phyloP scores from a whole-genome alignment of 2,797 vertebrate genomes.

The Gallinago stenura region DNA sequence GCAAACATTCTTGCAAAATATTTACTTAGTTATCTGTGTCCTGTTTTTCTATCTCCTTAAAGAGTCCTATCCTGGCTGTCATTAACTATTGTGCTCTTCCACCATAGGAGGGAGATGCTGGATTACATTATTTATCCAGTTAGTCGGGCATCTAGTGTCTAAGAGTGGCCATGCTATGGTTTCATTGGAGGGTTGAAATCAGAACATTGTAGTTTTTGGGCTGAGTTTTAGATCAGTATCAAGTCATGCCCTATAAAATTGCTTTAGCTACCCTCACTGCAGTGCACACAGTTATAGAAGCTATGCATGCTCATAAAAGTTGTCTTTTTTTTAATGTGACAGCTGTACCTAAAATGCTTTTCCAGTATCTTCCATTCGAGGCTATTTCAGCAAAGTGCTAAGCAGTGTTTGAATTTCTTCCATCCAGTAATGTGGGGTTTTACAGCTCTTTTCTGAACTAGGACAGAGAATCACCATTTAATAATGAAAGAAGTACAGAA shows the following conservation, averaged over 20 bases:
- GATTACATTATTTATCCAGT: neutral
- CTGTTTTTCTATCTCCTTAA: neutral
- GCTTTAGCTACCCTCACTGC: neutral
- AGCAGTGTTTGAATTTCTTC: neutral
- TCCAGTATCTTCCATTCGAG: neutral
- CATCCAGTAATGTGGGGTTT: neutral
- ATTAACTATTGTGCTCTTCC: neutral
- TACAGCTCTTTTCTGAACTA: neutral
- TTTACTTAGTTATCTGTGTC: slow-evolving; percentile 5
- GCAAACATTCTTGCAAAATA: slow-evolving; percentile 5
- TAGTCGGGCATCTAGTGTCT: neutral
- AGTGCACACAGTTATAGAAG: neutral
- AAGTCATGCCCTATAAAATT: neutral
- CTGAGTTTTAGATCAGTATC: neutral
- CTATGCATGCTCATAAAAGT: neutral
- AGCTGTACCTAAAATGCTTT: neutral
- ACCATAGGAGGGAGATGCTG: neutral
- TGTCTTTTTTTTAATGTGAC: neutral
- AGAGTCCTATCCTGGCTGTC: neutral
- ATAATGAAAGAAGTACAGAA: neutral
- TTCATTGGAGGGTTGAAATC: neutral
- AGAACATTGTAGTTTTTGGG: neutral
- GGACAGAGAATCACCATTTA: neutral
- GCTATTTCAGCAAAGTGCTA: neutral
- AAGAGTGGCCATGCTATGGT: neutral